Conservation (phyloP, 1,140 invertebrate species). For the Argopecten irradians region DNA sequence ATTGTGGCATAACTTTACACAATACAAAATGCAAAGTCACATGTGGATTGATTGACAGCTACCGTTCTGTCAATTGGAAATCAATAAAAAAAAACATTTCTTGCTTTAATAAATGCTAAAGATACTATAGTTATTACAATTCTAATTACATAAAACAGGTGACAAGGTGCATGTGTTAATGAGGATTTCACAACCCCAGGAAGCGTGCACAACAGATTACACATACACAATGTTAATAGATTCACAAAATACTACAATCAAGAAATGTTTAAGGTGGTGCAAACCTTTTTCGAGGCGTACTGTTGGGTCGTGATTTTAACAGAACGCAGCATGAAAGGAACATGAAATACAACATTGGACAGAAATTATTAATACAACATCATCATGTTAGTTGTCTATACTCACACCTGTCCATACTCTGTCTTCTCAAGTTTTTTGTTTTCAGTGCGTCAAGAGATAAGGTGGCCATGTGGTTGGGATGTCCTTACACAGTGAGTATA, state of each 20-base stretch:
- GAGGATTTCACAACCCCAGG: neutral
- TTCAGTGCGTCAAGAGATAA: too few species aligned
- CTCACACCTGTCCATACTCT: neutral
- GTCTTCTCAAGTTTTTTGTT: too few species aligned
- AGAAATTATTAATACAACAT: neutral
- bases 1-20: too few species aligned
- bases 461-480: too few species aligned
- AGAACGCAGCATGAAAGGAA: conserved; percentile 10
- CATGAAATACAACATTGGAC: conserved; percentile 1
- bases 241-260: neutral
- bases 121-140: too few species aligned
- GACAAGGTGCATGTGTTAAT: neutral
- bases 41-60: too few species aligned
- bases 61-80: too few species aligned
- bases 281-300: conserved; percentile 53
- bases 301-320: conserved; percentile 28
- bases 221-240: neutral
- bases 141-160: neutral
- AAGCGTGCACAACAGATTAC: neutral
- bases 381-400: neutral
- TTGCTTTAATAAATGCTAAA: too few species aligned
- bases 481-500: too few species aligned
- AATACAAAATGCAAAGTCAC: too few species aligned
- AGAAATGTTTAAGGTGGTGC: conserved; percentile 17
- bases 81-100: too few species aligned